Evolutionary conservation across 2,888 invertebrate species (phyloP), one percentile per base, ranked within the genome.

Genomic region (Drosophila nigricruria): DNA sequence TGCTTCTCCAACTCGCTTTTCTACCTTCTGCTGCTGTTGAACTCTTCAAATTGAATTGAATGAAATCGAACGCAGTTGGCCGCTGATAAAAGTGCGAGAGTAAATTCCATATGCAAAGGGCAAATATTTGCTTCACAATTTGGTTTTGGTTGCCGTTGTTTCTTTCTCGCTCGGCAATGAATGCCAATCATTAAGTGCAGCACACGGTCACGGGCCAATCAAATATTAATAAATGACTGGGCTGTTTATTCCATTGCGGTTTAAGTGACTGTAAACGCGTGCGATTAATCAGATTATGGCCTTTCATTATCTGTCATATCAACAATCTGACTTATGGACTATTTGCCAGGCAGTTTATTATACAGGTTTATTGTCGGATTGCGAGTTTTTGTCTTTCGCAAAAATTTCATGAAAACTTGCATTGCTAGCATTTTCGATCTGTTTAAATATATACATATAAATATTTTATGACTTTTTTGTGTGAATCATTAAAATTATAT

Each of bases 41-140:
- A 67, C 73, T 86, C 69, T 71, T 74, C 66, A 69, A 70, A 82
- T 38, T 25, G 38, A 53, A 88, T 82, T 77, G 85, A 85, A 88
- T 81, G 77, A 70, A 85, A 79, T 76, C 70, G 76, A 79, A 81
- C 40, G 67, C 70, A 80, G 79, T 66, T 76, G 1, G 1, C 16
- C 18, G 18, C 42, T n/a, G 60, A 60, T 63, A 63, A 45, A 18
- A 36, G 12, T n/a, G 34, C 18, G 16, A 6, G 45, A 12, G 45
- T 25, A 9, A 61, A 50, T 49, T 70, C 43, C 70, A 81, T 79
- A 70, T 82, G 53, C 53, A 70, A 63, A 67, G 67, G 60, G 47
- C 53, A 70, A 83, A 81, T 86, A 77, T 86, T 86, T 80, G 67
- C 59, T 58, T 65, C 38, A 20, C 49, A 57, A 20, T 38, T 50